Base-by-base conservation (phyloP, 1,140 invertebrate species). In the Zophobas morio region DNA sequence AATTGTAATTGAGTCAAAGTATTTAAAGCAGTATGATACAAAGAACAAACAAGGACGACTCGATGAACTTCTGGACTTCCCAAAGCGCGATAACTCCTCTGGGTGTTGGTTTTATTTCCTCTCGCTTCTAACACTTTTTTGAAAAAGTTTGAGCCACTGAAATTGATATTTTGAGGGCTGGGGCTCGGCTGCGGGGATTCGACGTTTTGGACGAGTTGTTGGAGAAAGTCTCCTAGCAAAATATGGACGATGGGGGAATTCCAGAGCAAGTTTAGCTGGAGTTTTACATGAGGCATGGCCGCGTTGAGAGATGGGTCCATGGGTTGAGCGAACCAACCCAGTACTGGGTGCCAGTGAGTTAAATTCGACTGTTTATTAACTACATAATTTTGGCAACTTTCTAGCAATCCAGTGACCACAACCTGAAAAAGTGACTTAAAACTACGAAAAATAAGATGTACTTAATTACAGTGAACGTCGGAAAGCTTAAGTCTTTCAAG, bases 321-420 rank as follows among this genome's bases (percentile, higher is more conserved):
- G 5, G 92, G 91, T 81, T 98, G 96, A 5, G 95, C 93, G 87
- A 98, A 97, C 96, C 97, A 99, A n/a, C 98, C 98, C 3, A 99
- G 88, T 37, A 99, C 92, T 20, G 98, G 97, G 89, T 99, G 97
- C 97, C 97, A 99, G 85, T 98, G 96, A 47, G 96, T 97, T 39
- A 98, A 89, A 84, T 95, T 96, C 32, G 95, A 95, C 83, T 95
- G 93, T 86, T 97, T 97, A 70, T 90, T 92, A 2, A 93, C 91
- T 4, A 96, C 95, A 84, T 96, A 96, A 81, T 94, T 92, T 81
- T 95, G 93, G 85, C 95, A 96, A 63, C 91, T 93, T 85, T 96
- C 93, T 42, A 97, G 85, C 77, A 97, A 90, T 72, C 92, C 90
- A 32, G 92, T 95, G 2, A 95, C 90, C 34, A 96, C 93, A 83